These are phyloP conservation scores for Mesoclemmys tuberculata DNA, from an alignment of 2,113 vertebrate genomes.

Conservation along the genomic window DNA sequence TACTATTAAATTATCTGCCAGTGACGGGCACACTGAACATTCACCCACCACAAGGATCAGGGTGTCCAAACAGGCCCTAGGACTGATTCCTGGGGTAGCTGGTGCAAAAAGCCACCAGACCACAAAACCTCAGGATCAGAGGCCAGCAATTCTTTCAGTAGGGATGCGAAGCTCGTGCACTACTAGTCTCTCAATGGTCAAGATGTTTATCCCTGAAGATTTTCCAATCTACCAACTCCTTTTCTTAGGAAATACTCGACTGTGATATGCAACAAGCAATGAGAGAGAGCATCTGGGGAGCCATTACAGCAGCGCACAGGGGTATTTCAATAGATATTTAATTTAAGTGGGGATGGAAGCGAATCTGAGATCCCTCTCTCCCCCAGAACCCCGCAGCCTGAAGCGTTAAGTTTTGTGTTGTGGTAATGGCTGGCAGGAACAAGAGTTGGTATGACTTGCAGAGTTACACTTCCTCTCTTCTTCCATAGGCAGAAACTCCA, in stretches of 20 bases:
- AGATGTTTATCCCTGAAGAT: not conserved
- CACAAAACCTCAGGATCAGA: not conserved
- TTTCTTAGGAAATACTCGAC: not conserved
- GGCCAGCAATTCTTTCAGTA: not conserved
- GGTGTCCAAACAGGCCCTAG: slow-evolving; percentile 3
- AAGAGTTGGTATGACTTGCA: not conserved
- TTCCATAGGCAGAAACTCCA: not conserved
- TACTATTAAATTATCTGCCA: not conserved
- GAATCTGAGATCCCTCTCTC: not conserved
- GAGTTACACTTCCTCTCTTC: not conserved
- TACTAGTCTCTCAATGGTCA: not conserved
- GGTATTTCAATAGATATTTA: not conserved
- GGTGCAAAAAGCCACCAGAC: not conserved
- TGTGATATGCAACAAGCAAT: not conserved
- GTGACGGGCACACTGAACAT: not conserved
- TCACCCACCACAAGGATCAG: not conserved
- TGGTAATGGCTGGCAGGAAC: not conserved
- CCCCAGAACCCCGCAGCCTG: not conserved
- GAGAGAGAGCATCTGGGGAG: not conserved
- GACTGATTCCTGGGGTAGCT: not conserved
- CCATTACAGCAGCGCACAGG: not conserved
- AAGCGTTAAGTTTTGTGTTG: not conserved
- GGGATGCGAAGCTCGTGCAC: not conserved
- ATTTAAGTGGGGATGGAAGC: slow-evolving; percentile 4
- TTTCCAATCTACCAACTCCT: not conserved